A percentile compares a stretch with the other conserved stretches of the same genome.
Conservation (phyloP, 37 sponge, comb jelly and placozoan species). For the Ephydatia muelleri region DNA sequence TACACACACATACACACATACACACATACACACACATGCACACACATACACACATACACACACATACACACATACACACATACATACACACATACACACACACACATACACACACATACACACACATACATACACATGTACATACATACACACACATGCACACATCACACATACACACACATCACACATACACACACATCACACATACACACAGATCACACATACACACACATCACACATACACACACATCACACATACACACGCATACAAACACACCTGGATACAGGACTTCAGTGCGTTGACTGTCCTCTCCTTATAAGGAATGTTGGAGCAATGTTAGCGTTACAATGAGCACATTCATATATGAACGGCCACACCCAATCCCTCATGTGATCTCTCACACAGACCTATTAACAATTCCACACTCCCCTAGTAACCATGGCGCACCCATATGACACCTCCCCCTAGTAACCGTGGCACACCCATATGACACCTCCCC, state of each 20-base stretch:
- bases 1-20: too few relatives aligned
- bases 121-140: too few relatives aligned
- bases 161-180: background rate
- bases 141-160: background rate
- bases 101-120: background rate
- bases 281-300: background rate
- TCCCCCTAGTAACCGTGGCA: too few relatives aligned
- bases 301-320: background rate
- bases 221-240: background rate
- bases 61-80: too few relatives aligned
- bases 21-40: background rate
- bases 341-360: too few relatives aligned
- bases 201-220: background rate
- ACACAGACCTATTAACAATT: too few relatives aligned
- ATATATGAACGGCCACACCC: too few relatives aligned
- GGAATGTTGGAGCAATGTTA: background rate
- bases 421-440: too few relatives aligned
- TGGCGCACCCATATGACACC: too few relatives aligned
- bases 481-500: too few relatives aligned
- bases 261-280: background rate
- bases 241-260: background rate
- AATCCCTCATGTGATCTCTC: too few relatives aligned
- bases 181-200: background rate
- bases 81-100: background rate
- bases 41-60: background rate